Evolutionary conservation across 2,797 vertebrate genomes (phyloP), one percentile per base, ranked within the genome.

Genomic region (Pangasius mekongensis): DNA sequence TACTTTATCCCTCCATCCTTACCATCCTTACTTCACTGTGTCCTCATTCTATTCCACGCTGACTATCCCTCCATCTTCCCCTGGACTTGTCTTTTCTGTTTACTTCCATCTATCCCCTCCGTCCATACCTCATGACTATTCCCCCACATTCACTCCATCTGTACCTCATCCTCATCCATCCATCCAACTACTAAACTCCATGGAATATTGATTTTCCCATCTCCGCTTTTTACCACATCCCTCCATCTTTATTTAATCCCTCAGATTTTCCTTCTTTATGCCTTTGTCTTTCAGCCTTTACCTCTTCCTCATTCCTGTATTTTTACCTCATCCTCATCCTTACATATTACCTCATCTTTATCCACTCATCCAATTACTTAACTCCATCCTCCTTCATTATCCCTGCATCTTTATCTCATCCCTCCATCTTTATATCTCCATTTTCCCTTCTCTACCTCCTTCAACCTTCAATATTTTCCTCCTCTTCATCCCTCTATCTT

Each of bases 401-500:
- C 10, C 52, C 18, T 80, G 36, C 9, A 58, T 33, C 30, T 58
- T 36, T 58, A 30, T 49, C 18, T 73, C 6, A 78, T 54, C 9
- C 52, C 9, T 56, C 56, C 9, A 58, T 20, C 20, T 62, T 62
- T 82, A 39, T 33, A 33, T 36, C 30, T 86, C 16, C 14, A 4
- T 71, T 54, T 97, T 97, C 90, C 97, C 97, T 58, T 96, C 96
- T 0, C 93, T 30, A 77, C 27, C 6, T 52, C 27, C 47, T 30
- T 80, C n/a, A 22, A 58, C 49, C 52, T 56, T 33, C 74, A 52
- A 16, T 52, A 16, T 52, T n/a, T 52, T n/a, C 24, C 16, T n/a
- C 24, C 3, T 97, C 49, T 56, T 2, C 3, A 5, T 24, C 60
- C 66, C 67, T n/a, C 3, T 0, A 56, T 27, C 3, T 52, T 39